Percentiles rank a stretch among this genome's conserved stretches.
Evolutionary conservation across 2,797 vertebrate genomes (phyloP).

Genomic region (Gambusia yucatana): DNA sequence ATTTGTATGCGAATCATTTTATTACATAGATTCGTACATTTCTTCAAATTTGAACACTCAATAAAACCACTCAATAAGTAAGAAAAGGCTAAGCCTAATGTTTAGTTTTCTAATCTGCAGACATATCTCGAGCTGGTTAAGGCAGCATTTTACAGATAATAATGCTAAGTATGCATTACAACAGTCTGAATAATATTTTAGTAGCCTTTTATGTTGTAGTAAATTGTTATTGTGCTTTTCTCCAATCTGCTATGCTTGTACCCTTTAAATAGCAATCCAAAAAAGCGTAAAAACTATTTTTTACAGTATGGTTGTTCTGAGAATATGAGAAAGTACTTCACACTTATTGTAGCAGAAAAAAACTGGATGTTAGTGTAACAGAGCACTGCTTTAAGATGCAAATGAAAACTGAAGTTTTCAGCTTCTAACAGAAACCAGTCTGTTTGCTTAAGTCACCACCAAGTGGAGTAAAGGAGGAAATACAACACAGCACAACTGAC

Average conservation of each 20-base stretch:
- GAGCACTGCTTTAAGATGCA: slow-evolving; percentile 29
- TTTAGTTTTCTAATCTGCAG: background rate
- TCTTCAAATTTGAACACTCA: background rate
- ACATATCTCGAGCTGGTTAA: background rate
- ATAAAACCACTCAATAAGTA: background rate
- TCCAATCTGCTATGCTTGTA: slow-evolving; percentile 9
- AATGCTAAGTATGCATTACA: slow-evolving; percentile 11
- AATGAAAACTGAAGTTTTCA: background rate
- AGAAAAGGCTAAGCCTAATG: background rate
- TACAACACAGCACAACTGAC: slow-evolving; percentile 16
- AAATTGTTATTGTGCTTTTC: slow-evolving; percentile 22
- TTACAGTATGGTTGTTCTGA: slow-evolving; percentile 8
- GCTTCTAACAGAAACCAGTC: slow-evolving; percentile 1
- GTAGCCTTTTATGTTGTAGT: slow-evolving; percentile 8
- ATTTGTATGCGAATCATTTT: background rate
- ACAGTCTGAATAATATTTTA: slow-evolving; percentile 17
- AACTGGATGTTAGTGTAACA: slow-evolving; percentile 7
- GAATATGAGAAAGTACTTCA: background rate
- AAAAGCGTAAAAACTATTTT: slow-evolving; percentile 18
- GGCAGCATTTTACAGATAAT: slow-evolving; percentile 17
- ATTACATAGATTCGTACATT: background rate
- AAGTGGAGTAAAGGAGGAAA: slow-evolving; percentile 32
- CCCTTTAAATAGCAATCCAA: background rate
- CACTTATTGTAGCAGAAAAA: slow-evolving; percentile 11
- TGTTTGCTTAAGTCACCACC: slow-evolving; percentile 36